Evolutionary conservation across 2,113 vertebrate genomes (phyloP).

Genomic region (Trachemys scripta): DNA sequence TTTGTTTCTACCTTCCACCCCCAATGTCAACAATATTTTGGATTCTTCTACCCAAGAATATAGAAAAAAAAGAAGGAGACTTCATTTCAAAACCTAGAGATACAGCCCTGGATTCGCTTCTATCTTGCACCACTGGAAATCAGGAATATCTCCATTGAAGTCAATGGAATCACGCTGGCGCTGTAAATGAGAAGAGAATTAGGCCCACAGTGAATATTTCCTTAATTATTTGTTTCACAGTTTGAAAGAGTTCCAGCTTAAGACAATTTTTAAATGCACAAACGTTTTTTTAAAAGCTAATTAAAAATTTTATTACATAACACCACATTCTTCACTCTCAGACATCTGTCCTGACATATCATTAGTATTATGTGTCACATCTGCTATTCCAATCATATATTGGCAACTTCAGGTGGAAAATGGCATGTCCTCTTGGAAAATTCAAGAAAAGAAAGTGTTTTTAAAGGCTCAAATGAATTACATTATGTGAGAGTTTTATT

Average conservation of each 20-base stretch:
- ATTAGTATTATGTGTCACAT: background rate
- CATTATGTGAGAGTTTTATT: background rate
- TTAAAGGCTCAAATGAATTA: background rate
- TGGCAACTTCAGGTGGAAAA: conserved; percentile 24
- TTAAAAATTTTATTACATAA: background rate
- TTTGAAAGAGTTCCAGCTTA: background rate
- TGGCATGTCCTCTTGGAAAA: background rate
- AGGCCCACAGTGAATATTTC: background rate
- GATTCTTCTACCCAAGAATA: background rate
- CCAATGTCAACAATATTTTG: background rate
- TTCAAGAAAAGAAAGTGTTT: background rate
- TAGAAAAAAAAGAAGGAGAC: background rate
- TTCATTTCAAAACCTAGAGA: background rate
- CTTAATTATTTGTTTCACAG: background rate
- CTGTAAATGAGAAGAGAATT: background rate
- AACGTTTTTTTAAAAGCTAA: background rate
- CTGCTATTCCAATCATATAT: conserved; percentile 10
- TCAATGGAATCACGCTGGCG: background rate
- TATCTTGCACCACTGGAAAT: background rate
- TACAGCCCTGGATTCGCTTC: background rate
- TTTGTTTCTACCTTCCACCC: background rate
- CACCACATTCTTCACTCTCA: background rate
- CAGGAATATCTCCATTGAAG: background rate
- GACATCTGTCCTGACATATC: background rate
- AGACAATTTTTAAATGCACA: background rate